These are phyloP conservation scores for Limenitis camilla DNA, from an alignment of 2,888 invertebrate species.

Conservation along the genomic window DNA sequence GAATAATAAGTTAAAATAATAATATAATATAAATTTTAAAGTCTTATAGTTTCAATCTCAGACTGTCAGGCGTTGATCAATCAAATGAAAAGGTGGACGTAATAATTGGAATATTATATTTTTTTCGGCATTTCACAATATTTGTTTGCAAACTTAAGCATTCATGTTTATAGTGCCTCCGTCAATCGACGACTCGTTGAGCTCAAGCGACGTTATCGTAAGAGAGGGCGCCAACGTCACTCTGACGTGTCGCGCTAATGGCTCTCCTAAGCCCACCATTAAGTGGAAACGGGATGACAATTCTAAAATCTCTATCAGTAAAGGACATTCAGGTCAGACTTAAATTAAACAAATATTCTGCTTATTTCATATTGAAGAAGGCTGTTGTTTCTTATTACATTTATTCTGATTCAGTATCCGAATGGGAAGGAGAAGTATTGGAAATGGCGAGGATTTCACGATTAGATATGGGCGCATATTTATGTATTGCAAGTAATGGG, in stretches of 20 bases:
- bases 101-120: background rate
- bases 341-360: background rate
- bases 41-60: too few species aligned
- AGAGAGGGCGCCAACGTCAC: constrained; percentile 92
- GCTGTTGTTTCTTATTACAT: too few species aligned
- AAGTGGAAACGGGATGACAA: constrained; percentile 95
- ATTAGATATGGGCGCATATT: constrained; percentile 92
- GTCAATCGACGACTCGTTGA: constrained; percentile 91
- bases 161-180: constrained; percentile 85
- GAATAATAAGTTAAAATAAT: too few species aligned
- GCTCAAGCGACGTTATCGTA: constrained; percentile 93
- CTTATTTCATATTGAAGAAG: too few species aligned
- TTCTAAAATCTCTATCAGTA: constrained; percentile 89
- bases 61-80: too few species aligned
- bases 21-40: too few species aligned
- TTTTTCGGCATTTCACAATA: background rate
- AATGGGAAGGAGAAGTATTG: constrained; percentile 89
- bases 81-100: too few species aligned
- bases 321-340: constrained; percentile 80
- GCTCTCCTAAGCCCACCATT: constrained; percentile 90
- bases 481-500: constrained; percentile 93
- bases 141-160: constrained; percentile 28
- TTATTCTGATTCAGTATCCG: constrained; percentile 76
- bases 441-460: constrained; percentile 90
- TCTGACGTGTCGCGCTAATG: constrained; percentile 90